Percentiles rank a stretch among this genome's conserved stretches.
Evolutionary conservation across 2,888 invertebrate species (phyloP).

Genomic region (Gymnoscelis rufifasciata): DNA sequence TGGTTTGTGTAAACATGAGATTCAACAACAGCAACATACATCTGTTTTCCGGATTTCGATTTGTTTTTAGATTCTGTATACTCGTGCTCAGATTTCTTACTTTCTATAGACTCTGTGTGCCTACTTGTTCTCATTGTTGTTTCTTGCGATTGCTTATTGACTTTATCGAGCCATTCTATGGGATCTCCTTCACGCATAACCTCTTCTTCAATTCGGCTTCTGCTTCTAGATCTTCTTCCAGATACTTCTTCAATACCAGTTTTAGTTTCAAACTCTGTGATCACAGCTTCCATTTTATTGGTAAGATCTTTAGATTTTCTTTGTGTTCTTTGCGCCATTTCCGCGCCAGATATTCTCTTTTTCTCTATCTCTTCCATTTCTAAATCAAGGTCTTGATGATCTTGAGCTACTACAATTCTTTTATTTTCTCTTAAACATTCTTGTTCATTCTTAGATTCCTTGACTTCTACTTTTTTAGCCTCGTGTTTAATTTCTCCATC

Average conservation of each 20-base stretch:
- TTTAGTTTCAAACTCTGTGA: conserved; percentile 61
- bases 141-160: conserved; percentile 37
- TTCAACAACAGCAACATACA: conserved; percentile 65
- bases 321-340: conserved; percentile 64
- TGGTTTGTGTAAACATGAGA: conserved; percentile 67
- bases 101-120: conserved; percentile 35
- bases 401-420: conserved; percentile 9
- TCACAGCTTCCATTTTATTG: conserved; percentile 60
- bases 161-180: conserved; percentile 52
- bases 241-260: conserved; percentile 46
- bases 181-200: conserved; percentile 46
- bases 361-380: conserved; percentile 25
- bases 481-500: conserved; percentile 14
- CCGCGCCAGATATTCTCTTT: conserved; percentile 45
- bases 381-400: conserved; percentile 13
- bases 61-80: conserved; percentile 28
- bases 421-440: conserved; percentile 2
- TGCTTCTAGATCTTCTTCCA: conserved; percentile 47
- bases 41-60: conserved; percentile 44
- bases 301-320: conserved; percentile 58
- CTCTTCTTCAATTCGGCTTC: conserved; percentile 51
- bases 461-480: conserved; percentile 7
- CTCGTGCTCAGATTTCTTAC: conserved; percentile 37
- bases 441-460: conserved; percentile 13
- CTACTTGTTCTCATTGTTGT: conserved; percentile 31